Conservation (phyloP, 2,888 invertebrate genomes). For the Mimumesa dahlbomi region DNA sequence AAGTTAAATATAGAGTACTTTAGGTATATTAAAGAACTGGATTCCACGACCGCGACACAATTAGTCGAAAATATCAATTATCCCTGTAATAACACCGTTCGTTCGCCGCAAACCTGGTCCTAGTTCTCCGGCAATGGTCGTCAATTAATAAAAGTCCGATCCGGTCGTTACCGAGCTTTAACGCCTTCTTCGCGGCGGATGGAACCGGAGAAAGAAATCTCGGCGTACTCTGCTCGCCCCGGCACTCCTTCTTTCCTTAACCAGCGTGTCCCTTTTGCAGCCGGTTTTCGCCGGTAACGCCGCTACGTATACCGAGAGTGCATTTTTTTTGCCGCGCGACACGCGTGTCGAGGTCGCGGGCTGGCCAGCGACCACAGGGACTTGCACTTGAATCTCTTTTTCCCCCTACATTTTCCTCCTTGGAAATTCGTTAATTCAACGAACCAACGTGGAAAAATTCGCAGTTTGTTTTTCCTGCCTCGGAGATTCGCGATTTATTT, state of each 20-base stretch:
- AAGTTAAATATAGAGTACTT: too few species aligned
- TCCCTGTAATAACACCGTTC: too few species aligned
- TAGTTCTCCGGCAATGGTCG: too few species aligned
- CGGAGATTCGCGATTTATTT: too few species aligned
- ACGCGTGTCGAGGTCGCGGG: conserved; percentile 34
- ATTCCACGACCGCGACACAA: too few species aligned
- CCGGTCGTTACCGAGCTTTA: neutral
- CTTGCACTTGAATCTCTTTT: conserved; percentile 10
- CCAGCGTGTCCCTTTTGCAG: conserved; percentile 57
- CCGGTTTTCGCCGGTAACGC: conserved; percentile 54
- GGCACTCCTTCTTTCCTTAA: conserved; percentile 53
- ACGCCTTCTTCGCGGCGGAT: neutral
- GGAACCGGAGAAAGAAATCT: conserved; percentile 29
- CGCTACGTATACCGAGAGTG: conserved; percentile 23
- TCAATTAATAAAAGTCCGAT: conserved; percentile 18
- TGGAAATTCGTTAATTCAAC: too few species aligned
- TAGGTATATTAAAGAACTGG: too few species aligned
- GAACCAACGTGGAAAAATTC: too few species aligned
- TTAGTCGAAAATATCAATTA: too few species aligned
- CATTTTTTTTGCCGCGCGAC: conserved; percentile 24
- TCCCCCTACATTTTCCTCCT: neutral
- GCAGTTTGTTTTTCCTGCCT: too few species aligned
- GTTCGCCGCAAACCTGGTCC: too few species aligned
- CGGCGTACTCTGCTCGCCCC: conserved; percentile 23
- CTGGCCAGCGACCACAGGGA: neutral